These are phyloP conservation scores for Agrotis ipsilon DNA, from an alignment of 2,888 invertebrate species.

Conservation along the genomic window DNA sequence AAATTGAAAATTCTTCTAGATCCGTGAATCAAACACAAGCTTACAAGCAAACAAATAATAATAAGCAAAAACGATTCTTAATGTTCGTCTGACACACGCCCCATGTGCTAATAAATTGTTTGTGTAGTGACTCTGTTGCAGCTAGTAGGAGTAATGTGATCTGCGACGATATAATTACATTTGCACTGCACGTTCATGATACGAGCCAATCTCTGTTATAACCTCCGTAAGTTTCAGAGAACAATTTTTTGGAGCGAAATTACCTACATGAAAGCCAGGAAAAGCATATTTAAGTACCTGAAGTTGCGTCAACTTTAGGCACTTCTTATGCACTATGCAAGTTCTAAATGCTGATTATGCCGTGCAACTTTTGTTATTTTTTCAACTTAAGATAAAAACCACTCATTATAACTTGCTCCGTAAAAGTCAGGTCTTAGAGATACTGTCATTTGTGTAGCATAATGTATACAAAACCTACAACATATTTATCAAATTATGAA, in stretches of 20 bases:
- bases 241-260: neutral
- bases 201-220: slow-evolving; percentile 14
- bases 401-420: too few species aligned
- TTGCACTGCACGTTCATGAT: slow-evolving; percentile 13
- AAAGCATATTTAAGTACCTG: too few species aligned
- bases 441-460: too few species aligned
- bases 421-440: too few species aligned
- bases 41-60: neutral
- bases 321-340: too few species aligned
- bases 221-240: neutral
- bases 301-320: too few species aligned
- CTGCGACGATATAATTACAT: slow-evolving; percentile 24
- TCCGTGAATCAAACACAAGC: neutral
- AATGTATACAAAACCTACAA: too few species aligned
- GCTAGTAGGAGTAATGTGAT: slow-evolving; percentile 20
- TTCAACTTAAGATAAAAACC: too few species aligned
- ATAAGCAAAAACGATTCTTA: neutral
- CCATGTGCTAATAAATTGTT: slow-evolving; percentile 12
- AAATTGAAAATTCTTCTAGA: neutral
- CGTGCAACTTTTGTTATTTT: too few species aligned
- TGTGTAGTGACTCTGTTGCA: neutral
- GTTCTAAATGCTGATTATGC: too few species aligned
- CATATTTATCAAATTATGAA: neutral
- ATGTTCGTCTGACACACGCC: neutral
- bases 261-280: too few species aligned